These are phyloP conservation scores for Sminthurinus aureus DNA, from an alignment of 2,888 invertebrate genomes.

Conservation along the genomic window DNA sequence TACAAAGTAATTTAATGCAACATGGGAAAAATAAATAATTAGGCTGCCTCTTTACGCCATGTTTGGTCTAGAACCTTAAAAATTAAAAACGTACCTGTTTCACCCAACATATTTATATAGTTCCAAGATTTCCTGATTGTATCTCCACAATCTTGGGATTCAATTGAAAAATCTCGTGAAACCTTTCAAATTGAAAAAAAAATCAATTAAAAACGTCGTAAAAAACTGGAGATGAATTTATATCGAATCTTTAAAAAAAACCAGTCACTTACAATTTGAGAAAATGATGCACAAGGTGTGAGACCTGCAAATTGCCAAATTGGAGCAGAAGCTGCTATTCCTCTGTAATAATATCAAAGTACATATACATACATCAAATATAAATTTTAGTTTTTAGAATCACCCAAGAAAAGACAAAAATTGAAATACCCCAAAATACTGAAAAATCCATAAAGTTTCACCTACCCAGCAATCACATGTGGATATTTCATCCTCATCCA, in stretches of 20 bases:
- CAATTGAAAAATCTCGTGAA: conserved; percentile 73
- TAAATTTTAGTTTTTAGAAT: no score
- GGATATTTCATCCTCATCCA: conserved; percentile 98
- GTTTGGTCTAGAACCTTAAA: conserved; percentile 38
- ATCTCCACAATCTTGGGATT: conserved; percentile 70
- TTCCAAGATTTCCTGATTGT: conserved; percentile 78
- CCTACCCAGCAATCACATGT: conserved; percentile 77
- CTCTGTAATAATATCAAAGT: conserved; percentile 67
- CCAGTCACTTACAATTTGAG: conserved; percentile 71
- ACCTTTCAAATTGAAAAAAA: no score
- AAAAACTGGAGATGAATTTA: no score
- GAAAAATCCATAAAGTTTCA: background rate
- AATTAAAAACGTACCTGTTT: conserved; percentile 67
- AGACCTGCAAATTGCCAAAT: conserved; percentile 84
- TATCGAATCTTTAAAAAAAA: no score
- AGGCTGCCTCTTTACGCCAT: no score
- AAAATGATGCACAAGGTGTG: conserved; percentile 79
- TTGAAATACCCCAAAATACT: background rate
- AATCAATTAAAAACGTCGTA: no score
- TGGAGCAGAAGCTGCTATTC: conserved; percentile 93
- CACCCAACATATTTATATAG: conserved; percentile 68
- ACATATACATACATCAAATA: background rate
- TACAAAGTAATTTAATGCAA: no score
- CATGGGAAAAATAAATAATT: background rate
- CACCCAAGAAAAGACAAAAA: background rate